Percentiles rank a stretch among this genome's conserved stretches.
Conservation (phyloP, 1,140 invertebrate genomes). For the Bombus impatiens region DNA sequence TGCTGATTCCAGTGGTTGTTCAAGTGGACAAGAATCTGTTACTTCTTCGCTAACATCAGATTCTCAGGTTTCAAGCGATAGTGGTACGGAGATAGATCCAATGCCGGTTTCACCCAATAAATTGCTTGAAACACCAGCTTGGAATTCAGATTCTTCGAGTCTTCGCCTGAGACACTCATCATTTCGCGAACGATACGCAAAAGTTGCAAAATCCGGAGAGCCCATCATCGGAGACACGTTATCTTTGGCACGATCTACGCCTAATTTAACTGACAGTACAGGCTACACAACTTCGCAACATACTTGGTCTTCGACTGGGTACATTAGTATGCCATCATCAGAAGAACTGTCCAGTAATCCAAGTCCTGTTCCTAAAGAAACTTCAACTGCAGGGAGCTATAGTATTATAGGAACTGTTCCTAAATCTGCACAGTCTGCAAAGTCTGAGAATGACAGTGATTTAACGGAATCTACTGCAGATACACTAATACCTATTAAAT, state of each 20-base stretch:
- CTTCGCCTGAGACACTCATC: constrained; percentile 71
- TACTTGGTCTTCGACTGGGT: constrained; percentile 78
- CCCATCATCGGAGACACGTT: constrained; percentile 67
- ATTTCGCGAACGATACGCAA: constrained; percentile 75
- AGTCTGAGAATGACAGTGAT: constrained; percentile 63
- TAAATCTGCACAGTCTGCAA: constrained; percentile 60
- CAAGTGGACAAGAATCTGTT: constrained; percentile 84
- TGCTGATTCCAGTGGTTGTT: constrained; percentile 84
- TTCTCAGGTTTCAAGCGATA: constrained; percentile 82
- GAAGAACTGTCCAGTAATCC: constrained; percentile 77
- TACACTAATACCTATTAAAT: constrained; percentile 51
- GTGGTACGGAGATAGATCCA: constrained; percentile 82
- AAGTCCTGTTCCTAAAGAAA: constrained; percentile 73
- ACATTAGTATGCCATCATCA: constrained; percentile 80
- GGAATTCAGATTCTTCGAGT: constrained; percentile 74
- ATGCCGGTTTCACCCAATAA: constrained; percentile 74
- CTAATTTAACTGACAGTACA: constrained; percentile 75
- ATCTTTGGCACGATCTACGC: constrained; percentile 77
- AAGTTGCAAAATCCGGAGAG: constrained; percentile 71
- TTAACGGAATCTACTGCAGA: constrained; percentile 16
- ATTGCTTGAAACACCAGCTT: constrained; percentile 70
- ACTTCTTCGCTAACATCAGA: constrained; percentile 83
- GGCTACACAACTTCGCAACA: constrained; percentile 74
- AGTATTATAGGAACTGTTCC: constrained; percentile 71
- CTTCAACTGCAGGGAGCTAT: constrained; percentile 63